Base-by-base conservation (phyloP, 2,113 vertebrate genomes). In the Micromys minutus region DNA sequence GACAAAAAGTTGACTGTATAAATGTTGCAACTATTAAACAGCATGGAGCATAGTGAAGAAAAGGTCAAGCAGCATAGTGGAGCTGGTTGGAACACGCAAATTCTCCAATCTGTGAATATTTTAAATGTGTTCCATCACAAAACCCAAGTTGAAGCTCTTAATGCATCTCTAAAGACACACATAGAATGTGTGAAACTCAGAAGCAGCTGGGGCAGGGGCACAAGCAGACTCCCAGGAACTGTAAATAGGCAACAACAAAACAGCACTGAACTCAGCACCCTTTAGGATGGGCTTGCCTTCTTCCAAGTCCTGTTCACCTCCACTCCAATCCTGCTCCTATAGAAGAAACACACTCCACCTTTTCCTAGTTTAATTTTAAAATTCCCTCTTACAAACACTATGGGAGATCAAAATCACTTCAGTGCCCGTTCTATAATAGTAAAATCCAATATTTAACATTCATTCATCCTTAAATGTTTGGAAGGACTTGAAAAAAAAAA, bases 131-230 rank as follows among this genome's bases (percentile, higher is more conserved):
- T 52, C 74, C 63, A 87, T 45, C 10, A 8, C 31, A 85, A 79
- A 29, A 36, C 39, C 36, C 3, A 61, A 42, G 24, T 31, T 59
- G 63, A 39, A 85, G 86, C 36, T 59, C 57, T 80, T n/a, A 69
- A 50, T 61, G 36, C 67, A 31, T 34, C 39, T 4, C 19, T 12
- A 10, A 10, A 74, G 75, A 1, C 7, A 11, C 39, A 13, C 0
- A 1, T 1, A n/a, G 39, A 5, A 47, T 34, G 45, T 65, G 34
- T 7, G 1, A 9, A 3, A 19, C 0, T 15, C 50, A 67, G 24
- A 39, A 42, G 67, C n/a, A 50, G 71, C 72, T 34, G 3, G 16
- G 39, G 31, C 12, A 42, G 42, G 31, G 36, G 13, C 13, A 71
- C 59, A 85, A 31, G 15, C 3, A 50, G 17, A 45, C 0, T 9